Percentiles rank a stretch among this genome's conserved stretches.
phyloP scores from a whole-genome alignment of 2,797 vertebrate genomes.

The Sus cebifrons region DNA sequence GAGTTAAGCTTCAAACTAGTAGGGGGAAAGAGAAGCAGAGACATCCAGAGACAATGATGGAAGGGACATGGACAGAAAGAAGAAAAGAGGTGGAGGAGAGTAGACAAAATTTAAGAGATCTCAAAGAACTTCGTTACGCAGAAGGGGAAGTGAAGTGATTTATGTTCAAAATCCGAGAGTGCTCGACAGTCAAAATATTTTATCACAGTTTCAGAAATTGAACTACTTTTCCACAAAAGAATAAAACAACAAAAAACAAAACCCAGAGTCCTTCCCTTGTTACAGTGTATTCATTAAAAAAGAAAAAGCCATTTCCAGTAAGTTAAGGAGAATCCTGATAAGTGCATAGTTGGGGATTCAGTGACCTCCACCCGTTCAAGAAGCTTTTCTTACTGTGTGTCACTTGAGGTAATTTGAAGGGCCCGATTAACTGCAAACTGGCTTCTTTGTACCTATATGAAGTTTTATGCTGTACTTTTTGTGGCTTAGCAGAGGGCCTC shows the following conservation, averaged over 20 bases:
- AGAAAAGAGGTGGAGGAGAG: background rate
- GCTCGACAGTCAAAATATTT: conserved; percentile 86
- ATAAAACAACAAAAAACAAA: conserved; percentile 64
- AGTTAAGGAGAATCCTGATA: conserved; percentile 86
- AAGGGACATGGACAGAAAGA: conserved; percentile 59
- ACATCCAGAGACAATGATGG: conserved; percentile 42
- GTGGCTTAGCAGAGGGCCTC: conserved; percentile 68
- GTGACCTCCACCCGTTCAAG: conserved; percentile 84
- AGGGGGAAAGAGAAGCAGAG: conserved; percentile 31
- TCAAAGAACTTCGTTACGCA: conserved; percentile 81
- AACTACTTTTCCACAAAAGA: conserved; percentile 76
- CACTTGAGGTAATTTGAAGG: conserved; percentile 89
- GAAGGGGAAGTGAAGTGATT: conserved; percentile 79
- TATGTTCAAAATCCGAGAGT: conserved; percentile 87
- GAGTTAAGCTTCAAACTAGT: conserved; percentile 85
- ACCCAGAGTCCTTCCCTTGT: conserved; percentile 87
- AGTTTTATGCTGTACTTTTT: conserved; percentile 6
- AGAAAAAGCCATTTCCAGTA: conserved; percentile 85
- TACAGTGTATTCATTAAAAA: conserved; percentile 84
- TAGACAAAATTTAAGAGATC: conserved; percentile 58
- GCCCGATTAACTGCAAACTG: conserved; percentile 78
- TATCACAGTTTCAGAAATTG: conserved; percentile 91
- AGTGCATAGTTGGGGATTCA: conserved; percentile 90
- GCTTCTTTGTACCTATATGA: conserved; percentile 72
- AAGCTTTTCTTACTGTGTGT: conserved; percentile 80